Evolutionary conservation across 2,113 vertebrate genomes (phyloP).

Genomic region (Willisornis vidua): DNA sequence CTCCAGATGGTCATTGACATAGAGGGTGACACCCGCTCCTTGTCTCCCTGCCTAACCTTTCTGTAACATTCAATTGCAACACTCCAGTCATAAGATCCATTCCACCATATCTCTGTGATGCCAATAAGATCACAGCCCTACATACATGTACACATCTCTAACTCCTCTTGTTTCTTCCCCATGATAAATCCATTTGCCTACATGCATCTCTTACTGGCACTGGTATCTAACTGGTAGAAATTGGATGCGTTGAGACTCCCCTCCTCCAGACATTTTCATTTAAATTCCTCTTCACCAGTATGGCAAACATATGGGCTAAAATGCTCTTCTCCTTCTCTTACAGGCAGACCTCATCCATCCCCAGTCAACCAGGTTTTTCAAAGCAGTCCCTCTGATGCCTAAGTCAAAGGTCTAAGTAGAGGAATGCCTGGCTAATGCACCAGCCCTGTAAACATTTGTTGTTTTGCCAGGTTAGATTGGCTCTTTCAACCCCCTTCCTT

Average conservation of each 20-base stretch:
- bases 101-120: not conserved
- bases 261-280: not conserved
- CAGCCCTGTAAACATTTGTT: not conserved
- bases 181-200: not conserved
- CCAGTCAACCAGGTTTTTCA: too few relatives aligned
- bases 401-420: too few relatives aligned
- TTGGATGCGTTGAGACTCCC: not conserved
- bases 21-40: not conserved
- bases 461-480: not conserved
- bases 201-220: not conserved
- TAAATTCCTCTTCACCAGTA: not conserved
- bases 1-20: not conserved
- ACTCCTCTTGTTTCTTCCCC: not conserved
- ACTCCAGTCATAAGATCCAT: not conserved
- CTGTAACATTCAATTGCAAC: not conserved
- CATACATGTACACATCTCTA: not conserved
- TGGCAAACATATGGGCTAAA: too few relatives aligned
- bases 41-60: not conserved
- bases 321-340: too few relatives aligned
- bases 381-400: too few relatives aligned
- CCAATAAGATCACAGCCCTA: not conserved
- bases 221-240: not conserved
- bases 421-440: not conserved
- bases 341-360: too few relatives aligned
- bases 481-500: not conserved